Percentiles rank a stretch among this genome's conserved stretches.
Evolutionary conservation across 2,113 vertebrate species (phyloP).

Genomic region (Zapornia atra): DNA sequence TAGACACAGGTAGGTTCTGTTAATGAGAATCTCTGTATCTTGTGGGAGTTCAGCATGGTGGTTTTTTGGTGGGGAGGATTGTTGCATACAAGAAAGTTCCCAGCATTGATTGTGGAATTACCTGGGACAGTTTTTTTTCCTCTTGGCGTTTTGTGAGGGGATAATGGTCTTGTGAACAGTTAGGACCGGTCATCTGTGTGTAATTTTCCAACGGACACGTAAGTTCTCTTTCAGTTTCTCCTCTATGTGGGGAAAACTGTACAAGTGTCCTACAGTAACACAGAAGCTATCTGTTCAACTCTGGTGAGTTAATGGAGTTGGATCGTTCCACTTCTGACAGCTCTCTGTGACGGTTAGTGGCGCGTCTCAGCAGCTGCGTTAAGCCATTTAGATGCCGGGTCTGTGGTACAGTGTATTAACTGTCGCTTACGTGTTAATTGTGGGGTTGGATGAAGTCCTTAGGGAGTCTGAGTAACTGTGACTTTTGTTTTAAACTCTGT

Average conservation of each 20-base stretch:
- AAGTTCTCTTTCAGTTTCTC: conserved; percentile 69
- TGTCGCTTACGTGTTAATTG: background rate
- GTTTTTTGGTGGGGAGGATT: background rate
- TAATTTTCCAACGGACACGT: conserved; percentile 56
- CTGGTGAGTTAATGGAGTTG: conserved; percentile 72
- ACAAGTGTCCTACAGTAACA: conserved; percentile 77
- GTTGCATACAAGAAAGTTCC: background rate
- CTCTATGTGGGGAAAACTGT: conserved; percentile 70
- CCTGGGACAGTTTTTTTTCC: background rate
- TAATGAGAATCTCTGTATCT: background rate
- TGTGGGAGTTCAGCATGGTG: background rate
- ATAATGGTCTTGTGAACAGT: background rate
- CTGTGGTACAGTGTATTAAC: background rate
- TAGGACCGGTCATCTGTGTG: background rate
- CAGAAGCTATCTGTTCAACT: conserved; percentile 77
- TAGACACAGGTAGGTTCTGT: background rate
- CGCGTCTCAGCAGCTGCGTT: background rate
- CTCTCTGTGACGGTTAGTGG: background rate
- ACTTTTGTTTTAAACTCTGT: conserved; percentile 58
- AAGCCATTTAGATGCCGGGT: background rate
- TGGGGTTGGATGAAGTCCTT: background rate
- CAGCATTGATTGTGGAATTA: background rate
- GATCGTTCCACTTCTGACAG: conserved; percentile 79
- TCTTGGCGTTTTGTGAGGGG: background rate
- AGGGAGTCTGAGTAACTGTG: background rate